Evolutionary conservation across 2,113 vertebrate genomes (phyloP).

Genomic region (Prunella himalayana): DNA sequence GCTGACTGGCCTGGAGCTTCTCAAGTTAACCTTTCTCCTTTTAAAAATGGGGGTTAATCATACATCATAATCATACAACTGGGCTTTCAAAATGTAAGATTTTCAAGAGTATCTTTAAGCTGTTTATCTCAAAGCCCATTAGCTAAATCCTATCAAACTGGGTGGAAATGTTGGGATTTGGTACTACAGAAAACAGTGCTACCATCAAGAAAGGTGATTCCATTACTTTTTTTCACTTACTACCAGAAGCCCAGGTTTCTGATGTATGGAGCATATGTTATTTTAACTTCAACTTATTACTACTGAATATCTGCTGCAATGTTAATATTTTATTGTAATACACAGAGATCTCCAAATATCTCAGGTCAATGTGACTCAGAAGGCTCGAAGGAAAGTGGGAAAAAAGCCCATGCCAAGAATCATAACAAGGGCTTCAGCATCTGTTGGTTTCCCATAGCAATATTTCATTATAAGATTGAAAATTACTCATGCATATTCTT

Average conservation of each 20-base stretch:
- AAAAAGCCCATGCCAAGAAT: background rate
- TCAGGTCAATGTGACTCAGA: background rate
- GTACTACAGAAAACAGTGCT: background rate
- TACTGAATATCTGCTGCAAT: background rate
- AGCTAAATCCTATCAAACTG: background rate
- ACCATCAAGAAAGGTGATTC: background rate
- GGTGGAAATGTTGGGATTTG: background rate
- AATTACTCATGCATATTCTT: conserved; percentile 6
- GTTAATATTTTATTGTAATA: background rate
- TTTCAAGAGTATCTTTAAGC: background rate
- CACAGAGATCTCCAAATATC: background rate
- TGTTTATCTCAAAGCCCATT: background rate
- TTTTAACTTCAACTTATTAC: background rate
- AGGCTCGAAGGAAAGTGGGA: background rate
- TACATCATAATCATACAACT: background rate
- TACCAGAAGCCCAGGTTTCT: background rate
- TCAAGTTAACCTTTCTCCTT: background rate
- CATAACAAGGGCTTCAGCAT: background rate
- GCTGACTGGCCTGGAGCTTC: background rate
- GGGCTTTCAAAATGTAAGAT: background rate
- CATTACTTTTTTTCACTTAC: background rate
- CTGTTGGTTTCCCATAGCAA: conserved; percentile 7
- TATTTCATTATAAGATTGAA: background rate
- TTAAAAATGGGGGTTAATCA: background rate
- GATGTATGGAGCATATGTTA: background rate